Evolutionary conservation across 2,888 invertebrate species (phyloP).

Genomic region (Argynnis bischoffii): DNA sequence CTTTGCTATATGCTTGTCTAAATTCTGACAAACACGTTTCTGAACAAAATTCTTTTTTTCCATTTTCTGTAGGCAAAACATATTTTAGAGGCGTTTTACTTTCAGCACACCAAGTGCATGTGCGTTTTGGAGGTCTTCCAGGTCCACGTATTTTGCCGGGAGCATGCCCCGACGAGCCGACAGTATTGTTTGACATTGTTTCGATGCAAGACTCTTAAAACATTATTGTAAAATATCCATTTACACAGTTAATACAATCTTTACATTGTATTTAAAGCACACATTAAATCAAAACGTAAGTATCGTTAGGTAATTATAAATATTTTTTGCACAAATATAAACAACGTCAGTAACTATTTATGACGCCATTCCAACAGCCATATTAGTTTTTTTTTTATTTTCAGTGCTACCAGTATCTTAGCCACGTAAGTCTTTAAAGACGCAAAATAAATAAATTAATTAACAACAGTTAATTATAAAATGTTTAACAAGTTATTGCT

Average conservation of each 20-base stretch:
- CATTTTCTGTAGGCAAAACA: conserved; percentile 92
- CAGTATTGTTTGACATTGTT: conserved; percentile 78
- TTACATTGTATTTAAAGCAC: conserved; percentile 59
- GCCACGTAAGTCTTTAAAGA: conserved; percentile 19
- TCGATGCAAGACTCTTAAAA: conserved; percentile 52
- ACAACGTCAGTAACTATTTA: conserved; percentile 77
- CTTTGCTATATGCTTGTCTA: conserved; percentile 93
- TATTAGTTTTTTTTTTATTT: conserved; percentile 52
- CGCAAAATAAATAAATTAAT: no score
- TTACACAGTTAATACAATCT: conserved; percentile 41
- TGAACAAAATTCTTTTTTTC: conserved; percentile 96
- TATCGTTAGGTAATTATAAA: conserved; percentile 35
- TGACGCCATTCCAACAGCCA: conserved; percentile 80
- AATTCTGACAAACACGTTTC: conserved; percentile 94
- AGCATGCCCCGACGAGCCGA: conserved; percentile 79
- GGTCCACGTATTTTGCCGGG: conserved; percentile 85
- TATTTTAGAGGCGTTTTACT: conserved; percentile 92
- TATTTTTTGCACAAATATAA: conserved; percentile 70
- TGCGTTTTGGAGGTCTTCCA: conserved; percentile 91
- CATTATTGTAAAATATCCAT: conserved; percentile 56
- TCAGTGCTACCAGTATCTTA: conserved; percentile 37
- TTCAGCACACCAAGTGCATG: conserved; percentile 94
- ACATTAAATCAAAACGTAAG: conserved; percentile 37
- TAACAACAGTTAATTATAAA: no score
- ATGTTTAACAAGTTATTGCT: no score